Base-by-base conservation (phyloP, 2,797 vertebrate species). In the Hirundo rustica region DNA sequence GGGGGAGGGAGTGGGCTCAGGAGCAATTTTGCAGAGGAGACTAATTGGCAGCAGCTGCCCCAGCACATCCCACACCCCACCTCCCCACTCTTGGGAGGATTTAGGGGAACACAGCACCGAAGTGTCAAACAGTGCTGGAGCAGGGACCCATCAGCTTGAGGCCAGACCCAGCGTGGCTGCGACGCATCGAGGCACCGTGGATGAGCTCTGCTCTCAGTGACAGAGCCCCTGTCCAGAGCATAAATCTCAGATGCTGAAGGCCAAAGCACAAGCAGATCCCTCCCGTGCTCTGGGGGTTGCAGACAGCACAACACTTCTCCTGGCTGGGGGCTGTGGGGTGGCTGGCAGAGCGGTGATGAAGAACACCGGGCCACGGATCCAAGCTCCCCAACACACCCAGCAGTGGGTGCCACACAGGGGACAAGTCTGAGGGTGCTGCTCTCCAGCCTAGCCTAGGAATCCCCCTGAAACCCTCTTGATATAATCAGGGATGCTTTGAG, bases 31-130 rank as follows among this genome's bases (percentile, higher is more conserved):
- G 65, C 57, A 84, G 82, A 81, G 61, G 85, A 45, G 54, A 81
- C 84, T 96, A 97, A 94, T 92, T 77, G 29, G 32, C 51, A 78
- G 60, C 89, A 89, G 88, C 83, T 91, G 82, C 64, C 79, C 76
- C 78, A 76, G 88, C 71, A 66, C 54, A 73, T 81, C 73, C 71
- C 17, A 10, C 72, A 58, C 19, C 15, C 21, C 32, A n/a, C 29
- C 20, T 72, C 70, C 19, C 51, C 50, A 53, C 3, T 5, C 36
- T 64, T 9, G 3, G 48, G 47, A 29, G 51, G 65, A 38, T 85
- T 79, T 71, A 50, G 64, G 84, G 51, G 61, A 70, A 9, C 38
- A 57, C 26, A 10, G 62, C 18, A 61, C 38, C 30, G 19, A 64
- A 77, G 30, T 17, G 89, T 84, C 88, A 78, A 44, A 67, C 30